Base-by-base conservation (phyloP, 1,140 invertebrate species). In the Apis laboriosa region DNA sequence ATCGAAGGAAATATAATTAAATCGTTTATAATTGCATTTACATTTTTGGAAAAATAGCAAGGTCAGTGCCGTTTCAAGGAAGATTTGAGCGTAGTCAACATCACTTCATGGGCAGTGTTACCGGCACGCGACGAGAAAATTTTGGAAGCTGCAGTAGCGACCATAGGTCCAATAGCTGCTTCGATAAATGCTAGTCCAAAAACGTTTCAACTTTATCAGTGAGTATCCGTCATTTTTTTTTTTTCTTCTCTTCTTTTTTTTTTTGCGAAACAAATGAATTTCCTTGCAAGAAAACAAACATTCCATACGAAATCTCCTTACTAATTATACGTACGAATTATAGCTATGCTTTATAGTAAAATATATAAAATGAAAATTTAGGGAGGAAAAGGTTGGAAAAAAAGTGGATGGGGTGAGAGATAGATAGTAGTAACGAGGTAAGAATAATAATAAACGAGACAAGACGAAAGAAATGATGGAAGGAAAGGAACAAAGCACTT, bases 191-290 rank as follows among this genome's bases (percentile, higher is more conserved):
- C 96, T 2, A 95, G 95, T 71, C 97, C 96, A 1, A 95, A 95
- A 81, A 97, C 96, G 2, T 97, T 97, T 92, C 97, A 97, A 87
- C 93, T 97, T 8, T 97, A 97, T 87, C 95, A 96, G 96, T 97
- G 94, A 94, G 95, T 94, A 86, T 83, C 19, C 28, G 15, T 68
- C 19, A 8, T 21, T 21, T 7, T n/a, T n/a, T 11, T 7, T 9
- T 15, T 73, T 34, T 12, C 5, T 43, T 21, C 19, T 73, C 24
- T 24, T n/a, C n/a, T n/a, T n/a, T 0, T 9, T 1, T 49, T 4
- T 9, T 12, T 73, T 11, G 17, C 9, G 9, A 28, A 1, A 11
- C 8, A 0, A 61, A 11, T 15, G 9, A 12, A 13, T 13, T 13
- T 43, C 34, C 5, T 43, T 43, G 34, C 34, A 7, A 43, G 5